Percentiles rank a stretch among this genome's conserved stretches.
Conservation (phyloP, 2,113 vertebrate genomes). For the Chaetura pelagica region DNA sequence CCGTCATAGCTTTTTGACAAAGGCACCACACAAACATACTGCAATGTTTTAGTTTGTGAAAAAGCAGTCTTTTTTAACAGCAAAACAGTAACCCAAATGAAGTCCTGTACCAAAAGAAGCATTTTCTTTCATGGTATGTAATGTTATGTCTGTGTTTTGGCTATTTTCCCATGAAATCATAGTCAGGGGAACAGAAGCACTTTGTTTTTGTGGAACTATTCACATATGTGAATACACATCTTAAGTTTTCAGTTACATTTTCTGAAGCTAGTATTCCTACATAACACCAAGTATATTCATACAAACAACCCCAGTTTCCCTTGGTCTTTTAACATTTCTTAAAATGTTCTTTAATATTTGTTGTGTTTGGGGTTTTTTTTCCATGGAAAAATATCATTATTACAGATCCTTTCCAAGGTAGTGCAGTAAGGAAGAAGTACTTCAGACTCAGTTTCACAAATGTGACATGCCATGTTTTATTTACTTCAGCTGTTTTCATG, state of each 20-base stretch:
- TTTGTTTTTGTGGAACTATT: constrained; percentile 25
- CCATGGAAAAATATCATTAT: neutral
- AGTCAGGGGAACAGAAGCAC: neutral
- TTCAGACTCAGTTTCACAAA: neutral
- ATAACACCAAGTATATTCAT: neutral
- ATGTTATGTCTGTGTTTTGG: constrained; percentile 36
- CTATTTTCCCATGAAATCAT: constrained; percentile 49
- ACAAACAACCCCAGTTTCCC: neutral
- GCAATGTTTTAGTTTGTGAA: neutral
- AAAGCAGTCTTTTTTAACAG: constrained; percentile 22
- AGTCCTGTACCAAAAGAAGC: constrained; percentile 21
- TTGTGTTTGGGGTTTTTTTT: neutral
- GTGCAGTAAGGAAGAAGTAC: neutral
- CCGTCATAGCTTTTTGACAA: neutral
- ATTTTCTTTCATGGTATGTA: constrained; percentile 37
- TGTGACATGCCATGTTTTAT: neutral
- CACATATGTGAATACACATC: neutral
- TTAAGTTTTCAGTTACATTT: neutral
- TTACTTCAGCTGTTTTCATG: neutral
- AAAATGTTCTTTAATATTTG: neutral
- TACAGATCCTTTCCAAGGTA: neutral
- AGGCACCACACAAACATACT: neutral
- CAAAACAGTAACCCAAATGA: constrained; percentile 34
- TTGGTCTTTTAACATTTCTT: neutral
- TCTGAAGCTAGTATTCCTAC: neutral